These are phyloP conservation scores for Micropoecilia bifurca DNA, from an alignment of 2,797 vertebrate genomes.

Conservation along the genomic window DNA sequence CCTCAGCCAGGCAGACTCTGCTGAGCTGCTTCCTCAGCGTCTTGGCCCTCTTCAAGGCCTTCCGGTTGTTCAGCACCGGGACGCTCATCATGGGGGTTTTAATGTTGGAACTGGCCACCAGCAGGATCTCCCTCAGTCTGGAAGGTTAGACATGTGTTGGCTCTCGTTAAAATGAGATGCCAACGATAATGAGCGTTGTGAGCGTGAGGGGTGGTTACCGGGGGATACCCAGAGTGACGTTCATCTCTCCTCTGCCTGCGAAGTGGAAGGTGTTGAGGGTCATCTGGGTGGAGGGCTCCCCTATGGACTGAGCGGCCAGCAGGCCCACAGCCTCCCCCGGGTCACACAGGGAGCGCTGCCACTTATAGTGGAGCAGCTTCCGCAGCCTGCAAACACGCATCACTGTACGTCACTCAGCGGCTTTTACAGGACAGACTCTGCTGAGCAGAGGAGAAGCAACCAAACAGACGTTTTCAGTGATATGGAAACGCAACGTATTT, in stretches of 20 bases:
- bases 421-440: background rate
- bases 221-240: constrained; percentile 96
- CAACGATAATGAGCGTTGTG: background rate
- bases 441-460: background rate
- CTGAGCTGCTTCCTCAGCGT: constrained; percentile 88
- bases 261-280: constrained; percentile 99
- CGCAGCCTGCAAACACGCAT: constrained; percentile 79
- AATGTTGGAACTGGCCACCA: constrained; percentile 92
- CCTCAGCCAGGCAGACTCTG: constrained; percentile 91
- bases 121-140: constrained; percentile 94
- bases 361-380: constrained; percentile 90
- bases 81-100: constrained; percentile 97
- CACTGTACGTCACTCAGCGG: background rate
- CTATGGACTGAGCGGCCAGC: constrained; percentile 96
- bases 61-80: constrained; percentile 88
- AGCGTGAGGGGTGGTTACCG: constrained; percentile 78
- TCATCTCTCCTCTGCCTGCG: constrained; percentile 99
- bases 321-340: constrained; percentile 97
- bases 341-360: constrained; percentile 94
- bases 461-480: background rate
- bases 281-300: constrained; percentile 99
- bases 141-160: background rate
- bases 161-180: too few species aligned
- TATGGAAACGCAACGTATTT: too few species aligned
- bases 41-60: constrained; percentile 86